Base-by-base conservation (phyloP, 1,140 invertebrate genomes). In the Meteorus sp. region DNA sequence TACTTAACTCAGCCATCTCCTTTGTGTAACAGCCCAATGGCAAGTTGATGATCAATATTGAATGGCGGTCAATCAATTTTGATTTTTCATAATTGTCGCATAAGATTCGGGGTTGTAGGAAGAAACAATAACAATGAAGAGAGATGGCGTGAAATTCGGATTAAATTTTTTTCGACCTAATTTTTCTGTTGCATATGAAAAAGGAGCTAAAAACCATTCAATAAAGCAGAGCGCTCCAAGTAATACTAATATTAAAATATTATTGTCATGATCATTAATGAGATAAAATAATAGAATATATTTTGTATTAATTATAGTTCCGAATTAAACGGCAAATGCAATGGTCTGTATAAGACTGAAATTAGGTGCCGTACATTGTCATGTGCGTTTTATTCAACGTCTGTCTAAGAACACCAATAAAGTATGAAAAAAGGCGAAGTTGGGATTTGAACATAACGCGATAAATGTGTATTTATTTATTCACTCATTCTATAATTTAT, bases 31-130 rank as follows among this genome's bases (percentile, higher is more conserved):
- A 5, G 48, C 6, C 3, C 27, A 22, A 51, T 50, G 62, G 13
- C 22, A 44, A 60, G 56, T 64, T 51, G 61, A 56, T 61, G 65
- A 73, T 74, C 70, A 69, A 65, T 48, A 63, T 73, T 70, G 70
- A 61, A 74, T 67, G 51, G 74, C 75, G 75, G 73, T 77, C 67
- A 61, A 67, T 77, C 71, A 69, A 70, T 68, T 50, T 67, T 65
- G 69, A 75, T 71, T 65, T 27, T 66, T 66, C 61, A 59, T 15
- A n/a, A 50, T 44, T 44, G 61, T 17, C 29, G n/a, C 41, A 31
- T 29, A 19, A 11, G 44, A 3, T 25, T 45, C 17, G 23, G 9
- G 19, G 3, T 15, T n/a, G n/a, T n/a, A n/a, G n/a, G n/a, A n/a
- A n/a, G n/a, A n/a, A n/a, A n/a, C n/a, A n/a, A n/a, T n/a, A n/a